A percentile compares a stretch with the other conserved stretches of the same genome.
phyloP scores from a whole-genome alignment of 2,797 vertebrate species.

The Sylvilagus floridanus region DNA sequence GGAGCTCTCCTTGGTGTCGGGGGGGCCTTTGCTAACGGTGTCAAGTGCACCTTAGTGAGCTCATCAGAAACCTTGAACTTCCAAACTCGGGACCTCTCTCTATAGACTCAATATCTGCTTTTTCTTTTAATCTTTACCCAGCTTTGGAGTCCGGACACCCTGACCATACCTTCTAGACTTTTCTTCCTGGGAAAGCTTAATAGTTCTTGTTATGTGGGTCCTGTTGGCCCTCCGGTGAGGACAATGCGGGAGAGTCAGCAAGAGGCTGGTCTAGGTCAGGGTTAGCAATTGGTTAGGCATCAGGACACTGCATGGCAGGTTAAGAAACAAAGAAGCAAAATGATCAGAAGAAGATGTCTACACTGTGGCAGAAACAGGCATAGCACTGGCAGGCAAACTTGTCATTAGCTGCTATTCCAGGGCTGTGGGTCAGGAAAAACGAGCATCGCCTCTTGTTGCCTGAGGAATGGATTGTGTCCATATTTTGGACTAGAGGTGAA shows the following conservation, averaged over 20 bases:
- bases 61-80: neutral
- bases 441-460: neutral
- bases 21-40: neutral
- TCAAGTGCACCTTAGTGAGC: neutral
- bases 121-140: neutral
- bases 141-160: neutral
- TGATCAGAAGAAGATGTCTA: neutral
- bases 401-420: neutral
- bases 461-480: neutral
- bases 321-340: conserved; percentile 43
- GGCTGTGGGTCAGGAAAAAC: neutral
- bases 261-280: neutral
- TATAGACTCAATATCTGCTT: neutral
- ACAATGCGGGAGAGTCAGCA: neutral
- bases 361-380: neutral
- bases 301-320: neutral
- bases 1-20: neutral
- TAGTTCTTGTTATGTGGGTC: neutral
- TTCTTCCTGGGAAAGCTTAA: neutral
- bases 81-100: neutral
- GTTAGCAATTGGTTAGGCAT: neutral
- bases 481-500: neutral
- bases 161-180: neutral
- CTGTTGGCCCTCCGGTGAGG: neutral
- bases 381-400: neutral